Base-by-base conservation (phyloP, 1,140 invertebrate genomes). In the Lepidurus packardi region DNA sequence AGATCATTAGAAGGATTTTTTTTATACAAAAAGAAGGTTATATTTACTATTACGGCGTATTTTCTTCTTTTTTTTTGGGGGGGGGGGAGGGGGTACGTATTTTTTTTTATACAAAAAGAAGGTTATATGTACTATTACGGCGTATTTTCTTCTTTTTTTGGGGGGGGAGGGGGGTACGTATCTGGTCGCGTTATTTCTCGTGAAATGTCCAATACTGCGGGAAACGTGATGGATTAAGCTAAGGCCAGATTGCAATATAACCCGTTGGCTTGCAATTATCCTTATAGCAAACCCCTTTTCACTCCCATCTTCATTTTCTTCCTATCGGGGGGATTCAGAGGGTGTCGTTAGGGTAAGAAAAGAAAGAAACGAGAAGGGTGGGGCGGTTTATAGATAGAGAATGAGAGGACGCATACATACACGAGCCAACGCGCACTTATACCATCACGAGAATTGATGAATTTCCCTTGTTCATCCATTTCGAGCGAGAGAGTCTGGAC, bases 381-480 rank as follows among this genome's bases (percentile, higher is more conserved):
- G 34, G 34, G 2, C 2, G 34, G 34, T 34, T 34, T 34, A 34
- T 34, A 34, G 34, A 34, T 34, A 34, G 34, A 34, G 2, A 34
- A 16, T 21, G 13, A 21, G 21, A 65, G 53, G 21, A n/a, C 9
- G 21, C 16, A 65, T n/a, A 13, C 16, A 7, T 13, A 21, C 8
- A 65, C n/a, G 53, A 65, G 53, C 53, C 53, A 65, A 65, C 53
- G 53, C 53, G 53, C 53, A 65, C 53, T 65, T 16, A 21, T 65
- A 65, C 53, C n/a, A 65, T 65, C 53, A 65, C 9, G 16, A 21
- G 53, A 65, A 65, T 65, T 9, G 53, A 65, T 65, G 53, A 65
- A 65, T 65, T 65, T 21, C 53, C 21, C 53, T 65, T 65, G 53
- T 65, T 65, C 53, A 65, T 65, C 53, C 53, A 65, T 65, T 65